phyloP scores from a whole-genome alignment of 2,113 vertebrate genomes.

The Mystacornis crossleyi region DNA sequence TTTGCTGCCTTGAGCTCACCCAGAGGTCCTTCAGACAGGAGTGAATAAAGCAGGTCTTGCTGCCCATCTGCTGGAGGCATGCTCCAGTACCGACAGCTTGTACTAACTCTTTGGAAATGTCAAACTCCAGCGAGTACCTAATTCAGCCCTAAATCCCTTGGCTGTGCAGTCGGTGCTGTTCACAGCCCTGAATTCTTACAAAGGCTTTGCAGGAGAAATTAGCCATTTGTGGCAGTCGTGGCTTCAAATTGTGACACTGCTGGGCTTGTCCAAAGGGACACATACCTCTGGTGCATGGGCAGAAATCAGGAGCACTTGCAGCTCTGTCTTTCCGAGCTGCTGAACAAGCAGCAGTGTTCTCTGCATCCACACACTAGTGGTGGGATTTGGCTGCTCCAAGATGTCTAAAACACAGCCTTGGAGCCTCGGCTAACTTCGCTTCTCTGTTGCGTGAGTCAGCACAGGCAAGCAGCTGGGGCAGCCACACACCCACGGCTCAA shows the following conservation, averaged over 20 bases:
- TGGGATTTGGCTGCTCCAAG: not conserved
- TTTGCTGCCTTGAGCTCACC: not conserved
- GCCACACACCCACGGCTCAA: not conserved
- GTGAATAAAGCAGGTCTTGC: not conserved
- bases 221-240: not conserved
- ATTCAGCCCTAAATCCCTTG: not conserved
- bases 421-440: not conserved
- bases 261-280: not conserved
- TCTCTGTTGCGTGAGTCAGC: not conserved
- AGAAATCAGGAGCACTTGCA: not conserved
- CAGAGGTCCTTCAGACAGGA: not conserved
- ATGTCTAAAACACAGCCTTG: not conserved
- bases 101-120: not conserved
- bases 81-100: not conserved
- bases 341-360: not conserved
- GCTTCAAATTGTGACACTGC: not conserved
- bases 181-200: not conserved
- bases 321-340: not conserved
- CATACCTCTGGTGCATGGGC: rapidly evolving
- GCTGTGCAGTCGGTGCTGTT: not conserved
- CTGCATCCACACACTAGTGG: not conserved
- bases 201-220: not conserved
- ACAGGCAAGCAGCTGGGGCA: not conserved
- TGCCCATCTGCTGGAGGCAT: not conserved
- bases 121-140: not conserved